Percentiles rank a stretch among this genome's conserved stretches.
Conservation (phyloP, 2,888 invertebrate genomes). For the Lasiommata megera region DNA sequence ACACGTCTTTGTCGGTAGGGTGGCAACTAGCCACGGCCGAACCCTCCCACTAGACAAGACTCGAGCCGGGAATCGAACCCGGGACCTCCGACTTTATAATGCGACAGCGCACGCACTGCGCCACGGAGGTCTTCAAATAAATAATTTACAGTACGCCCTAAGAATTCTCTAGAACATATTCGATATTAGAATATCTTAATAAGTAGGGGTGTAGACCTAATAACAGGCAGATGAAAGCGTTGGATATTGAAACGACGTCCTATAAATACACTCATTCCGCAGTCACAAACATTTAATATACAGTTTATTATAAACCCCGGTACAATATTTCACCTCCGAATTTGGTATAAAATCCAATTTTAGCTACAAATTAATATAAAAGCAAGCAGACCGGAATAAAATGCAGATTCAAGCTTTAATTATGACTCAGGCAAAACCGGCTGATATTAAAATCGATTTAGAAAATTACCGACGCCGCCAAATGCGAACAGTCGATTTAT, state of each 20-base stretch:
- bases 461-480: conserved; percentile 26
- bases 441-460: conserved; percentile 30
- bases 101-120: too few species aligned
- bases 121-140: too few species aligned
- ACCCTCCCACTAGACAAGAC: too few species aligned
- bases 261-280: neutral
- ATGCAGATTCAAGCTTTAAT: conserved; percentile 28
- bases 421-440: conserved; percentile 24
- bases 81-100: too few species aligned
- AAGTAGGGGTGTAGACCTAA: too few species aligned
- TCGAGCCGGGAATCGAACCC: too few species aligned
- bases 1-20: too few species aligned
- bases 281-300: neutral
- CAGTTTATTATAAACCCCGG: neutral
- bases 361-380: conserved; percentile 20
- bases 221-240: neutral
- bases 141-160: too few species aligned
- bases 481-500: conserved; percentile 26
- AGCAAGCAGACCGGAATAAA: conserved; percentile 20
- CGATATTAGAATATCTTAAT: too few species aligned
- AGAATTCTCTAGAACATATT: too few species aligned
- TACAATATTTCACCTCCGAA: neutral
- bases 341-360: conserved; percentile 11
- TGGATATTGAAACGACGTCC: neutral
- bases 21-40: too few species aligned